Evolutionary conservation across 1,140 invertebrate species (phyloP).

Genomic region (Lethocerus indicus): DNA sequence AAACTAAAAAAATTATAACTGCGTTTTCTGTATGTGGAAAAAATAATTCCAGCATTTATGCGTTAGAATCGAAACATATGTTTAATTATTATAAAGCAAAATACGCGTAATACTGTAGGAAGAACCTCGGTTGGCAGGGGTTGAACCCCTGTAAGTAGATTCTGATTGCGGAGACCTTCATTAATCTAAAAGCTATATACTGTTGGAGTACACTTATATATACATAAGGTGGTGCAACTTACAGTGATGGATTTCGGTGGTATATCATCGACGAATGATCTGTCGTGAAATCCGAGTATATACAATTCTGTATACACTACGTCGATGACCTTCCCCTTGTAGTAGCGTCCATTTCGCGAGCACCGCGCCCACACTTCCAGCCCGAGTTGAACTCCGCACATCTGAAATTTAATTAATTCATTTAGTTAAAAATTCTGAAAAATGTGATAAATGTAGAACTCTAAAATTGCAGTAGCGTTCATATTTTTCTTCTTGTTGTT

Average conservation of each 20-base stretch:
- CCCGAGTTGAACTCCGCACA: constrained; percentile 22
- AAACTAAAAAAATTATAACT: no score
- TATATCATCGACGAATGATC: constrained; percentile 42
- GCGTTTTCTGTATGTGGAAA: no score
- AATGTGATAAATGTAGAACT: neutral
- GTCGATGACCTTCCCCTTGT: constrained; percentile 33
- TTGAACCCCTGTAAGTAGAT: neutral
- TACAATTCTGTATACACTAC: constrained; percentile 33
- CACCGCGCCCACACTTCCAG: constrained; percentile 19
- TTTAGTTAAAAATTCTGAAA: constrained; percentile 7
- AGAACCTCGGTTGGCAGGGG: neutral
- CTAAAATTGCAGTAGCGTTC: neutral
- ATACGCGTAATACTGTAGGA: neutral
- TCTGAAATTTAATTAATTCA: constrained; percentile 13
- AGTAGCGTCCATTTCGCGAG: constrained; percentile 32
- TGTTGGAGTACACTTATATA: constrained; percentile 22
- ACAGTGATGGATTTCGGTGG: neutral
- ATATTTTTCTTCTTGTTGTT: neutral
- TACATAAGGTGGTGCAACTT: constrained; percentile 33
- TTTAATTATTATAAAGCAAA: no score
- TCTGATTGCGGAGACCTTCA: neutral
- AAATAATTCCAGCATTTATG: no score
- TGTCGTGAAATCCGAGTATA: constrained; percentile 44
- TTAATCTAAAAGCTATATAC: constrained; percentile 22
- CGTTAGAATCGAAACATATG: no score